Percentiles rank a stretch among this genome's conserved stretches.
phyloP scores from a whole-genome alignment of 2,888 invertebrate genomes.

The Ashinkailepas kermadecensis region DNA sequence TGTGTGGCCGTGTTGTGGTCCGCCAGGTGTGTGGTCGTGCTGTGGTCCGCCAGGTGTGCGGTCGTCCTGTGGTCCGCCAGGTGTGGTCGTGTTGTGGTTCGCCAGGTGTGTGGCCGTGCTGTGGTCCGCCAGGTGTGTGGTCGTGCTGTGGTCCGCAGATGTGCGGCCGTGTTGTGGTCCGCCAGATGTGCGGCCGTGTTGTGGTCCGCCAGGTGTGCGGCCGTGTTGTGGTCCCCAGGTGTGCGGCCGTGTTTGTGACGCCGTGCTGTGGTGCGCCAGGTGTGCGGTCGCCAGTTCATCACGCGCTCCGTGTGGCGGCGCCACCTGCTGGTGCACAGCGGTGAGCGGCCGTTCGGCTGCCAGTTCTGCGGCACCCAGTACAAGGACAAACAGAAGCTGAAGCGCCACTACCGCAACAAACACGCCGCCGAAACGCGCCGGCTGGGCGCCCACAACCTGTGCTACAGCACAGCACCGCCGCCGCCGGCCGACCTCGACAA shows the following conservation, averaged over 20 bases:
- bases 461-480: neutral
- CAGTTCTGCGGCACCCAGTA: neutral
- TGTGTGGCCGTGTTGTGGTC: no score
- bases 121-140: no score
- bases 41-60: no score
- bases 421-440: neutral
- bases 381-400: constrained; percentile 19
- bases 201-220: neutral
- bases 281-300: neutral
- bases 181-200: no score
- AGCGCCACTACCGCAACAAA: constrained; percentile 12
- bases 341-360: neutral
- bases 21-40: no score
- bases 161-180: no score
- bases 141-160: no score
- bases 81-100: neutral
- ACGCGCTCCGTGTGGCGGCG: constrained; percentile 9
- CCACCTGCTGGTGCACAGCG: neutral
- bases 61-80: neutral
- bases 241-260: neutral
- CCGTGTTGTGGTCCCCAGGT: neutral
- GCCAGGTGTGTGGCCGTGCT: neutral
- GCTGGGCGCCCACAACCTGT: neutral
- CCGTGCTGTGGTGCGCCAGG: neutral
- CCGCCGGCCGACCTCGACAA: neutral